Evolutionary conservation across 2,113 vertebrate species (phyloP).

Genomic region (Panthera tigris): DNA sequence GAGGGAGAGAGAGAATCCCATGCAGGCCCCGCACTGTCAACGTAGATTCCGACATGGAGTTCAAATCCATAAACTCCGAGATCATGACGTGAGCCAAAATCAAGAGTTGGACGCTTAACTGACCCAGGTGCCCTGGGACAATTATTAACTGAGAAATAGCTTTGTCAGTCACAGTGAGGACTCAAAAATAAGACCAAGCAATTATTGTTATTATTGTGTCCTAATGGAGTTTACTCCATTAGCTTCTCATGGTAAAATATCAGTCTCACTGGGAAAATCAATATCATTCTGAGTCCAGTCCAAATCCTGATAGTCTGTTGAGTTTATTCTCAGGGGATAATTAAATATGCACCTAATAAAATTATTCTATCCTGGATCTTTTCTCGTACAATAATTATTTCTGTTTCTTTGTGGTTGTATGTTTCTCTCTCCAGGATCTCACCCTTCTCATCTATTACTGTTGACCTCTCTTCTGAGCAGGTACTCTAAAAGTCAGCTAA

Average conservation of each 20-base stretch:
- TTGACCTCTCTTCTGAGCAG: background rate
- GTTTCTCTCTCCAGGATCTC: background rate
- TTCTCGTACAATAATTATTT: background rate
- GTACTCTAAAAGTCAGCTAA: background rate
- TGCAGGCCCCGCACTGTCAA: too few species aligned
- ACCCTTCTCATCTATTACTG: background rate
- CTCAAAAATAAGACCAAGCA: background rate
- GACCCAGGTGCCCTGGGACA: background rate
- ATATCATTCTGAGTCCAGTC: background rate
- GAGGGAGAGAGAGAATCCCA: too few species aligned
- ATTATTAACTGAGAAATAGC: background rate
- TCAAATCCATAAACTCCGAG: too few species aligned
- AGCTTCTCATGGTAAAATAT: background rate
- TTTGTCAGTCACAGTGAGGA: background rate
- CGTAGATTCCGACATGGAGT: too few species aligned
- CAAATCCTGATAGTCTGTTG: background rate
- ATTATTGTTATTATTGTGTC: background rate
- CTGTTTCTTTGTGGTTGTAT: background rate
- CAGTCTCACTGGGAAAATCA: background rate
- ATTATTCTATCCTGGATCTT: background rate
- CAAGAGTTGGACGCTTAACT: too few species aligned
- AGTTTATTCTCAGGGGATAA: background rate
- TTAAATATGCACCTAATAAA: background rate
- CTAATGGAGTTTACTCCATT: background rate
- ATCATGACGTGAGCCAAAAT: too few species aligned